A percentile compares a stretch with the other conserved stretches of the same genome.
phyloP scores from a whole-genome alignment of 2,113 vertebrate species.

The Hiodon tergisus region DNA sequence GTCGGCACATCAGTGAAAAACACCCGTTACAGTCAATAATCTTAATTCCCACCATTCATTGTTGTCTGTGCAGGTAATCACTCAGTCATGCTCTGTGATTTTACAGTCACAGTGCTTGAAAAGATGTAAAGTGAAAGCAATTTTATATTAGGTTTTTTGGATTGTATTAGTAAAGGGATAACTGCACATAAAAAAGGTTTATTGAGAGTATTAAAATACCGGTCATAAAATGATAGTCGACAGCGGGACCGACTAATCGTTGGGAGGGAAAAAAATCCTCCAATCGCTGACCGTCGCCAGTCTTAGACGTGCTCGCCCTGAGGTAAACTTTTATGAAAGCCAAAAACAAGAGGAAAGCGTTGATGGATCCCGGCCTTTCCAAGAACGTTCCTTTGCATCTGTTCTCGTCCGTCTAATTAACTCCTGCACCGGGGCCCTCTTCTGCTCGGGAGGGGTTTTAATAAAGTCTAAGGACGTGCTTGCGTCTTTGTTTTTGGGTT shows the following conservation, averaged over 20 bases:
- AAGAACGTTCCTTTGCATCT: constrained; percentile 45
- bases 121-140: background rate
- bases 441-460: constrained; percentile 45
- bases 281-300: too few relatives aligned
- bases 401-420: constrained; percentile 55
- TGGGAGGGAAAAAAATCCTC: too few relatives aligned
- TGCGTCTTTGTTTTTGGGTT: too few relatives aligned
- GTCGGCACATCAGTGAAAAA: background rate
- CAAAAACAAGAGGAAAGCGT: constrained; percentile 7
- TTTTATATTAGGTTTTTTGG: background rate
- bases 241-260: too few relatives aligned
- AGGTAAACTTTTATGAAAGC: background rate
- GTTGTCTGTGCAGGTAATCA: background rate
- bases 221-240: background rate
- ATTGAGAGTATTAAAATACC: background rate
- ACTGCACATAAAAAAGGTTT: background rate
- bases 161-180: background rate
- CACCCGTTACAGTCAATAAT: background rate
- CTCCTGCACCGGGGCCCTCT: constrained; percentile 43
- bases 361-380: constrained; percentile 33
- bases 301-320: too few relatives aligned
- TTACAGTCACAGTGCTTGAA: background rate
- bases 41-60: background rate
- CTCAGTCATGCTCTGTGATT: background rate
- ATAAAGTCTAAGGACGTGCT: constrained; percentile 38